Evolutionary conservation across 2,113 vertebrate species (phyloP), one percentile per base, ranked within the genome.

Genomic region (Empidonax traillii): DNA sequence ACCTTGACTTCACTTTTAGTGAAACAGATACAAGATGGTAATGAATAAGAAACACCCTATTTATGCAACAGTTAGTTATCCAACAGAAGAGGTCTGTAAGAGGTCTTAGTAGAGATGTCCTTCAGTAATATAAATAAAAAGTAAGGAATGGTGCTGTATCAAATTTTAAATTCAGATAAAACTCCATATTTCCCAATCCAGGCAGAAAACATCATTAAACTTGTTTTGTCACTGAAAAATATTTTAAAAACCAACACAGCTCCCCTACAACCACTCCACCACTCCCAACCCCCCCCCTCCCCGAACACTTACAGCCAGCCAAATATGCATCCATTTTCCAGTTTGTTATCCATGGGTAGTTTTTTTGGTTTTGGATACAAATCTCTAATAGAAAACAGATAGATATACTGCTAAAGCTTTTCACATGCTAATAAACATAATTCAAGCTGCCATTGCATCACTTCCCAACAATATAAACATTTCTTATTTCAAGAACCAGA

Each of bases 371-470:
- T 53, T 88, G 25, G 89, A 77, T 90, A 87, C 18, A 89, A 71
- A 90, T 51, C 51, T 52, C 24, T 97, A 96, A 96, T 86, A 91
- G 41, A 76, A 96, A 97, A 53, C 91, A 96, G 93, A 90, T 27
- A 72, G 47, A 82, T 89, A 79, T 55, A 81, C 65, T 84, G 35
- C 65, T 86, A 85, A 93, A 92, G 74, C 27, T 94, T 90, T 93
- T 94, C 92, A 88, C 52, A 85, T 89, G 59, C n/a, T 93, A 94
- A 96, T 80, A 95, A 91, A 81, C 80, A 83, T 85, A 89, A 86
- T 87, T 89, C 65, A 93, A 85, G 53, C 41, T 92, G 87, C 87
- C 90, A 89, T 95, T 91, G 95, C 87, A 92, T 92, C 85, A 95
- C 69, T 95, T 93, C 90, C 77, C 55, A 94, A 66, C 27, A 93